Conservation (phyloP, 2,113 vertebrate genomes). For the Alexandromys fortis region DNA sequence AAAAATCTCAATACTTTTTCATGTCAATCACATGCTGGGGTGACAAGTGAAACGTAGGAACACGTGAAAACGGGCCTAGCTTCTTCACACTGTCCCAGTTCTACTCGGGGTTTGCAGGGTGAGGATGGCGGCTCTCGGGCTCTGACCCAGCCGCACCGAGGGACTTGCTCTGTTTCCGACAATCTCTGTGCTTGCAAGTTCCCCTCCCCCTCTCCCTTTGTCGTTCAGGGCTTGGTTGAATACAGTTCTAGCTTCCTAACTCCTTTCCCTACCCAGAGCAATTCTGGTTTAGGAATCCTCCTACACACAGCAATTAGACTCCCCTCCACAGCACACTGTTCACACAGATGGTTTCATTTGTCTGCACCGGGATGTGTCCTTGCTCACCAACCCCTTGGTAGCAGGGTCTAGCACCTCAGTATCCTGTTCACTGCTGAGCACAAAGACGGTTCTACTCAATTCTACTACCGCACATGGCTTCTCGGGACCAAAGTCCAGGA, state of each 20-base stretch:
- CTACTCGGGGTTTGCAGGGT: not conserved
- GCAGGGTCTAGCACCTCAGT: not conserved
- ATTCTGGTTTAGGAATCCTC: not conserved
- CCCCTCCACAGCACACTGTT: not conserved
- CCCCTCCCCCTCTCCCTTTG: not conserved
- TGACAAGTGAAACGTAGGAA: not conserved
- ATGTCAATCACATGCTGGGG: not conserved
- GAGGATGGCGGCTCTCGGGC: not conserved
- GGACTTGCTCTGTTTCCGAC: not conserved
- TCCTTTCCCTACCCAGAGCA: not conserved
- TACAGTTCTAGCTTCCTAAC: not conserved
- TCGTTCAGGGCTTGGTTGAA: not conserved
- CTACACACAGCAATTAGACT: rapidly evolving
- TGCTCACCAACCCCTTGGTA: not conserved
- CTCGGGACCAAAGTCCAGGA: not conserved
- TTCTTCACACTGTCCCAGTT: not conserved
- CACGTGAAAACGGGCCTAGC: not conserved
- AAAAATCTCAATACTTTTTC: conserved; percentile 1
- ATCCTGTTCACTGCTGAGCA: not conserved
- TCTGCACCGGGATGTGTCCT: not conserved
- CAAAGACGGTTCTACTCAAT: not conserved
- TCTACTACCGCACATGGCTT: not conserved
- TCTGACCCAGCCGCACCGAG: not conserved
- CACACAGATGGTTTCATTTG: not conserved
- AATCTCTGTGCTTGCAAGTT: not conserved